These are phyloP conservation scores for Congeria kusceri DNA, from an alignment of 2,888 invertebrate species.

Conservation along the genomic window DNA sequence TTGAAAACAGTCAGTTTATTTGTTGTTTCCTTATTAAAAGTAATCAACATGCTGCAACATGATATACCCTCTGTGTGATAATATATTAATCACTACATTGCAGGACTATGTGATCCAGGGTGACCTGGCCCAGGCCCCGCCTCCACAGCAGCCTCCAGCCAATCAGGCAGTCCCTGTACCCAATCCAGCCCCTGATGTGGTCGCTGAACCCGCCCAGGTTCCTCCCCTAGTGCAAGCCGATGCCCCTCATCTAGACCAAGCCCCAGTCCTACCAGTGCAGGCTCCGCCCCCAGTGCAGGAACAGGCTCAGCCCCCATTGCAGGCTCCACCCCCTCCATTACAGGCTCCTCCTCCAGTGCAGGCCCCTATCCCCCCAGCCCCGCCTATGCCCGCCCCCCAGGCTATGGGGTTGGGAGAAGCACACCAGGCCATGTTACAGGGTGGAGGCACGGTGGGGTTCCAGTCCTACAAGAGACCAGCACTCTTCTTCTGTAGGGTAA, in stretches of 20 bases:
- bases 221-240: too few species aligned
- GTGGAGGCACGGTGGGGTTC: slow-evolving; percentile 91
- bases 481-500: slow-evolving; percentile 76
- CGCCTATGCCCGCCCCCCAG: slow-evolving; percentile 51
- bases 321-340: slow-evolving; percentile 3
- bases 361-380: slow-evolving; percentile 45
- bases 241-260: too few species aligned
- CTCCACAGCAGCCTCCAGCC: slow-evolving; percentile 31
- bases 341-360: slow-evolving; percentile 6
- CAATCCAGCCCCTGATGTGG: slow-evolving; percentile 35
- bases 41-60: too few species aligned
- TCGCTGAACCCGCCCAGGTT: slow-evolving; percentile 38
- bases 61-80: slow-evolving; percentile 64
- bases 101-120: slow-evolving; percentile 78
- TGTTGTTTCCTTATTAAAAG: too few species aligned
- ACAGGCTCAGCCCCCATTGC: too few species aligned
- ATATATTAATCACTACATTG: slow-evolving; percentile 60
- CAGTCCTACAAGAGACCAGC: slow-evolving; percentile 93
- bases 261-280: too few species aligned
- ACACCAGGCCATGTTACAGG: slow-evolving; percentile 89
- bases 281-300: too few species aligned
- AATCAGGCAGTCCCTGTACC: slow-evolving; percentile 27
- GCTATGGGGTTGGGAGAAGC: slow-evolving; percentile 76
- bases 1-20: too few species aligned
- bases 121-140: slow-evolving; percentile 53